Evolutionary conservation across 1,140 invertebrate genomes (phyloP).

Genomic region (Eumaeus atala): DNA sequence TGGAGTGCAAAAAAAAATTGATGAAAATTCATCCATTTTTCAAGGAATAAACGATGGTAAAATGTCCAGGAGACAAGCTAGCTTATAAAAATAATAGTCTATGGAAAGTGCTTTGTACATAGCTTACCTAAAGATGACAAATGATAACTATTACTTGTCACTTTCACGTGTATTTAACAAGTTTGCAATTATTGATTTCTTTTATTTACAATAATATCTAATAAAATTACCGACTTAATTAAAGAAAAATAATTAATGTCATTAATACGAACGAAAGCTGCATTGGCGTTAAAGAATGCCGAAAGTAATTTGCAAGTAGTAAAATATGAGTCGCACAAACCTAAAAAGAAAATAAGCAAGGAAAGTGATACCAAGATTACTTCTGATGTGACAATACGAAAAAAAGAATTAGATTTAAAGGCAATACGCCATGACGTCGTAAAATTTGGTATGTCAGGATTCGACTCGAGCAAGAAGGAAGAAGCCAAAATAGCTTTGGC

Average conservation of each 20-base stretch:
- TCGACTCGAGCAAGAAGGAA: constrained; percentile 75
- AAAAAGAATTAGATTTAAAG: constrained; percentile 75
- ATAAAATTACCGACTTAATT: too few species aligned
- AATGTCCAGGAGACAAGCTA: too few species aligned
- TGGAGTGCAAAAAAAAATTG: too few species aligned
- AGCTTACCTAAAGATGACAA: too few species aligned
- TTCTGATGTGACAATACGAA: constrained; percentile 18
- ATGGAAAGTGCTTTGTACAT: too few species aligned
- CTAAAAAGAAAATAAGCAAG: constrained; percentile 52
- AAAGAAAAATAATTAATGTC: constrained; percentile 37
- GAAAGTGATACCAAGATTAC: constrained; percentile 30
- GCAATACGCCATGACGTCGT: constrained; percentile 77
- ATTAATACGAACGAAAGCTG: constrained; percentile 72
- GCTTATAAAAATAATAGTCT: too few species aligned
- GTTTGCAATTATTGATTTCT: too few species aligned
- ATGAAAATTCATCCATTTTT: too few species aligned
- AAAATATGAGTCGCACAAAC: constrained; percentile 70
- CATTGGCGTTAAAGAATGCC: constrained; percentile 63
- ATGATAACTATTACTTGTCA: too few species aligned
- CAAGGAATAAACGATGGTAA: too few species aligned
- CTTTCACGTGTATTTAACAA: too few species aligned
- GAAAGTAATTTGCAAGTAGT: constrained; percentile 65
- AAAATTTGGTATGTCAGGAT: constrained; percentile 80
- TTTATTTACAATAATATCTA: too few species aligned
- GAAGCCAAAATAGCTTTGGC: constrained; percentile 78